A percentile compares a stretch with the other conserved stretches of the same genome.
Conservation (phyloP, 2,888 invertebrate species). For the Hermaeophaga mercurialis region DNA sequence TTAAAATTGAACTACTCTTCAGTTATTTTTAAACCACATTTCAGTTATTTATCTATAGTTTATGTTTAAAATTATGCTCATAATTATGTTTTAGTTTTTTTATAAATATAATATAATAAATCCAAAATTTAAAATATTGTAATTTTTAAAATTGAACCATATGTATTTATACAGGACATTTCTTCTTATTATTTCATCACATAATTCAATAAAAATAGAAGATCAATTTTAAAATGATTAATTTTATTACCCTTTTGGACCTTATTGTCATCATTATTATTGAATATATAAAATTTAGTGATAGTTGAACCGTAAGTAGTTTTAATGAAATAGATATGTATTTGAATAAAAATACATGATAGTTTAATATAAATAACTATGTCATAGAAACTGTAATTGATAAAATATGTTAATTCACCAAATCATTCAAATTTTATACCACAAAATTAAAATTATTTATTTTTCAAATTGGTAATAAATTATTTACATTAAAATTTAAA, state of each 20-base stretch:
- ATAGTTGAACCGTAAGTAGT: conserved; percentile 58
- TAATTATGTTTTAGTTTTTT: neutral
- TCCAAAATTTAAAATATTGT: neutral
- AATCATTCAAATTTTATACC: too few relatives aligned
- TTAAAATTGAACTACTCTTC: neutral
- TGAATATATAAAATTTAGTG: conserved; percentile 56
- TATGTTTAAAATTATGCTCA: too few relatives aligned
- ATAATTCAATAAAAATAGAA: neutral
- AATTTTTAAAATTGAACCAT: neutral
- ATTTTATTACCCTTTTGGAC: conserved; percentile 21
- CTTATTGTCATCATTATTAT: conserved; percentile 55
- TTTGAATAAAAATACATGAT: conserved; percentile 55
- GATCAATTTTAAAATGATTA: conserved; percentile 4
- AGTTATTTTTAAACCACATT: neutral
- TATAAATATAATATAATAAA: too few relatives aligned
- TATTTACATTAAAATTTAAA: too few relatives aligned
- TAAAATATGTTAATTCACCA: conserved; percentile 44
- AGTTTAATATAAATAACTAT: conserved; percentile 51
- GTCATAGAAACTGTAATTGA: conserved; percentile 47
- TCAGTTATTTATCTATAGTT: neutral
- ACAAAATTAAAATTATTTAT: too few relatives aligned
- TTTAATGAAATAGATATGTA: conserved; percentile 55
- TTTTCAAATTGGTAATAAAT: too few relatives aligned
- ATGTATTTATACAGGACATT: too few relatives aligned
- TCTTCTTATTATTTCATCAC: too few relatives aligned